Base-by-base conservation (phyloP, 1,140 invertebrate genomes). In the Camponotus vicinus region DNA sequence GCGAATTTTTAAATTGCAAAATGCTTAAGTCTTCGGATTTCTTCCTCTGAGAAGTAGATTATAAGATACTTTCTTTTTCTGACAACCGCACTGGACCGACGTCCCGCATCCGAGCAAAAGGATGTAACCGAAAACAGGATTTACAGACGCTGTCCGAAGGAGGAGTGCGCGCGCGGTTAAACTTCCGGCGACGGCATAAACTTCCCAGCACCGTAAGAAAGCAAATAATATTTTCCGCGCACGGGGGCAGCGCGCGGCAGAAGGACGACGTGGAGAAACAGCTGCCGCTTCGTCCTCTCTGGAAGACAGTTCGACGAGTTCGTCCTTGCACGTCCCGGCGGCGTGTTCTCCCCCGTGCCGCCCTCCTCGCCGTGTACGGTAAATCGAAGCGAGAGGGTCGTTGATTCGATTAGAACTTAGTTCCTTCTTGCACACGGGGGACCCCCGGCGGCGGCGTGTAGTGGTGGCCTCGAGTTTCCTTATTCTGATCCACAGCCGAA, bases 381-480 rank as follows among this genome's bases (percentile, higher is more conserved):
- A 90, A 89, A 90, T 89, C 89, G 89, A 89, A 89, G 75, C 79
- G 70, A 71, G 79, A 83, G 87, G 85, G 78, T 78, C 69, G 88
- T 90, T 92, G 91, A 92, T 92, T 92, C 91, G 91, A 92, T 92
- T 92, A 92, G 91, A 92, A 92, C 69, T 92, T 92, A 90, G 90
- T 91, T 91, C 84, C 88, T 85, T 70, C 76, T 76, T 69, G 85
- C 87, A 88, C 91, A 86, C 87, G 49, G 77, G 88, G 90, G 91
- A 92, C 75, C 67, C 55, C 49, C 42, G 86, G 42, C 75, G 73
- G 82, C 75, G 77, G 77, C 49, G 73, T 57, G 40, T 32, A 80
- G 64, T 13, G 42, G 79, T 64, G 61, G 79, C 67, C 57, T 79
- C 79, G 45, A 90, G 79, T 89, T 90, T 89, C 78, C 86, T 66